Base-by-base conservation (phyloP, 1,140 invertebrate species). In the Lepidotrigona ventralis region DNA sequence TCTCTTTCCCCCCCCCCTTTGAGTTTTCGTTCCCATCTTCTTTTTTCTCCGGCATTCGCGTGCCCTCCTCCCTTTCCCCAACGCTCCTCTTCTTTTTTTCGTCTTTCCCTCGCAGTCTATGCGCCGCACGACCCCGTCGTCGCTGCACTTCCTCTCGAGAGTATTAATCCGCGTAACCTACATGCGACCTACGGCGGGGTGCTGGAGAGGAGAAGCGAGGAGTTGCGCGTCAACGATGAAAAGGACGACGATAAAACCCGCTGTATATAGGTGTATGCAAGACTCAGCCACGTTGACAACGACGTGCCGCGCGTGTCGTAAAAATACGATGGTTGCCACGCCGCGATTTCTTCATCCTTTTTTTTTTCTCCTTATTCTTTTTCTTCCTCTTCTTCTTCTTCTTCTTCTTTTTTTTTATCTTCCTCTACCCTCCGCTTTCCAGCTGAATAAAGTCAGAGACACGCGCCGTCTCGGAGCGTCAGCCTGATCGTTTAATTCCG, bases 161-260 rank as follows among this genome's bases (percentile, higher is more conserved):
- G 60, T 79, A 83, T 83, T 83, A 83, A 83, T 83, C 69, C 82
- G 51, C 69, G 82, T 79, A 73, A 83, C 68, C 82, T 68, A 79
- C 76, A 79, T 83, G 69, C 53, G 58, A 64, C 12, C n/a, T 46
- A 46, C 39, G 39, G 12, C 58, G 12, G 29, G 17, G n/a, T 3
- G 33, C 33, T 33, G 46, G 1, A n/a, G 68, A 29, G 26, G 63
- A 9, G 19, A 15, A 14, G 51, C 51, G 51, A 46, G 39, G n/a
- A n/a, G 2, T 60, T 60, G 58, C 46, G 64, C 68, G 56, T 54
- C 33, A 72, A 46, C 76, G 68, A 70, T 71, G 76, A 79, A 79
- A 72, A 79, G 82, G 69, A 64, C 76, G 69, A 72, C 68, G 81
- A 64, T 83, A 79, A 83, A 82, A 78, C 15, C 17, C 33, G 26